A percentile compares a stretch with the other conserved stretches of the same genome.
Evolutionary conservation across 2,797 vertebrate genomes (phyloP).

Genomic region (Simalia tracyae): DNA sequence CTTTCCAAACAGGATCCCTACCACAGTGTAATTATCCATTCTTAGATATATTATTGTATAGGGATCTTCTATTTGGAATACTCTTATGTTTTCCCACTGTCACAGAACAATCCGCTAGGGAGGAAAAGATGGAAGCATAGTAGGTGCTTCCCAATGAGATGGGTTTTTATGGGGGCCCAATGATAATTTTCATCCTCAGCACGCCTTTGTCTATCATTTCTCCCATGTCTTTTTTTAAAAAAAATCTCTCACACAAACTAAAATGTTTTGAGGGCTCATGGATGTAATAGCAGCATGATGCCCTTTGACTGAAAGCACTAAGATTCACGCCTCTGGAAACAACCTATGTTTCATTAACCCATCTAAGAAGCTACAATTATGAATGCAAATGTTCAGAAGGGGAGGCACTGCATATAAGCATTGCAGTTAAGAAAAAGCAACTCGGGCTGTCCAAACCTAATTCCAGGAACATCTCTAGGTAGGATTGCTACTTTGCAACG

Average conservation of each 20-base stretch:
- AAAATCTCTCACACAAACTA: neutral
- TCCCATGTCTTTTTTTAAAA: too few relatives aligned
- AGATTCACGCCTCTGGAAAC: neutral
- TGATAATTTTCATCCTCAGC: neutral
- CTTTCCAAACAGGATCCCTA: too few relatives aligned
- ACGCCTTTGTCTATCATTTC: neutral
- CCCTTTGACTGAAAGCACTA: neutral
- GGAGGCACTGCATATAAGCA: neutral
- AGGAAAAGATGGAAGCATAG: neutral
- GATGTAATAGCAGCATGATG: neutral
- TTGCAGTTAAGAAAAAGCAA: neutral
- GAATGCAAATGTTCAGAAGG: neutral
- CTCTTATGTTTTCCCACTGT: too few relatives aligned
- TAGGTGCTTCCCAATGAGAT: neutral
- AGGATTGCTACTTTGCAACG: neutral
- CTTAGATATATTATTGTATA: too few relatives aligned
- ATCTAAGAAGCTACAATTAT: neutral
- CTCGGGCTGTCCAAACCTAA: neutral
- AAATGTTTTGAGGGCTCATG: neutral
- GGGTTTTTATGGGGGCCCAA: neutral
- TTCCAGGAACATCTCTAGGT: neutral
- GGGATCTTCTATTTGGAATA: too few relatives aligned
- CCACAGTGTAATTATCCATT: too few relatives aligned
- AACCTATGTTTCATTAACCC: neutral
- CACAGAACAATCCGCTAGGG: too few relatives aligned